phyloP scores from a whole-genome alignment of 2,888 invertebrate genomes.

The Villa cingulata region DNA sequence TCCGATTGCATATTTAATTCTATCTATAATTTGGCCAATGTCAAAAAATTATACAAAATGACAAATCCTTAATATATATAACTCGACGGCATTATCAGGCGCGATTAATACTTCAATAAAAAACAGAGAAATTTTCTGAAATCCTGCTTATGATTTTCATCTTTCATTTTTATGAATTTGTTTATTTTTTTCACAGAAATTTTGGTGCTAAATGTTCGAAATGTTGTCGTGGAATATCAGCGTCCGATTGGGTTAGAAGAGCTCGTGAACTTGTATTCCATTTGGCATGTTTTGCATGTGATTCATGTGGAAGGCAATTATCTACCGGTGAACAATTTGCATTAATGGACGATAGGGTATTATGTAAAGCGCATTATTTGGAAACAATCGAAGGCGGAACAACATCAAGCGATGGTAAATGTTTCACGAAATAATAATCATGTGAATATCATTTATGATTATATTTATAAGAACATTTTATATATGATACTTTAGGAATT shows the following conservation, averaged over 20 bases:
- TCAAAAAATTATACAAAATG: too few species aligned
- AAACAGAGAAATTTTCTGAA: too few species aligned
- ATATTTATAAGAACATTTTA: background rate
- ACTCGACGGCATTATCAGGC: too few species aligned
- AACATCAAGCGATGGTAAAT: slow-evolving; percentile 73
- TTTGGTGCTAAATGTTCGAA: slow-evolving; percentile 95
- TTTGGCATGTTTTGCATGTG: slow-evolving; percentile 97
- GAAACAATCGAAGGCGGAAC: slow-evolving; percentile 89
- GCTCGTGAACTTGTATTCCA: slow-evolving; percentile 93
- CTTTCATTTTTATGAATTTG: background rate
- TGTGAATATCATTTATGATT: background rate
- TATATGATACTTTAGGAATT: too few species aligned
- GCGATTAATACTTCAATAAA: too few species aligned
- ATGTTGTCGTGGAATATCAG: slow-evolving; percentile 82
- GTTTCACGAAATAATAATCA: background rate
- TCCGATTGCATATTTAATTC: too few species aligned
- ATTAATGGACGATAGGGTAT: slow-evolving; percentile 80
- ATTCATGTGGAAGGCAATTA: slow-evolving; percentile 83
- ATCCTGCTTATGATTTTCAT: too few species aligned
- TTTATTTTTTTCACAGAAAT: slow-evolving; percentile 48
- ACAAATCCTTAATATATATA: too few species aligned
- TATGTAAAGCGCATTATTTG: slow-evolving; percentile 95
- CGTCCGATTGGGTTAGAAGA: slow-evolving; percentile 95
- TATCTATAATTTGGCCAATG: too few species aligned
- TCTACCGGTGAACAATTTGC: slow-evolving; percentile 97